These are phyloP conservation scores for Augochlorella aurata DNA, from an alignment of 2,888 invertebrate species.

Conservation along the genomic window DNA sequence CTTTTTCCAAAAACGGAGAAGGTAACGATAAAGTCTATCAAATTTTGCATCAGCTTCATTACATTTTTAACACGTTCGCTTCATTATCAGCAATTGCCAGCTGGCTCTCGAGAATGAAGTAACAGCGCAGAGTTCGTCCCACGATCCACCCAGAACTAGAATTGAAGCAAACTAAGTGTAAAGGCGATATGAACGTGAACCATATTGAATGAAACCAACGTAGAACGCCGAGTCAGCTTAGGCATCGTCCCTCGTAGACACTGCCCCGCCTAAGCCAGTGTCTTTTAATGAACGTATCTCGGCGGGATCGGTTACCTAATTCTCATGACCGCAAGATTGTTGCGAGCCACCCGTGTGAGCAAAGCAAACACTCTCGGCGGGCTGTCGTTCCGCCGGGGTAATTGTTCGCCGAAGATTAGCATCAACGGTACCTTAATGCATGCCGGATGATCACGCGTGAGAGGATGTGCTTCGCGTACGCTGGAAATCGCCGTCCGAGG, in stretches of 20 bases:
- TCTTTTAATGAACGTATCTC: slow-evolving; percentile 36
- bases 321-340: slow-evolving; percentile 28
- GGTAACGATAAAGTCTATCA: no score
- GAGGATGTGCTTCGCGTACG: slow-evolving; percentile 20
- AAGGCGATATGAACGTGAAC: background rate
- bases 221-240: background rate
- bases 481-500: slow-evolving; percentile 23
- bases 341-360: slow-evolving; percentile 12
- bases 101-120: no score
- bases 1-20: no score
- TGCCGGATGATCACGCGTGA: slow-evolving; percentile 15
- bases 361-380: slow-evolving; percentile 16
- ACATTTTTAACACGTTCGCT: no score
- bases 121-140: no score
- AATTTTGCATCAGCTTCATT: no score
- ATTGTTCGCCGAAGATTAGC: slow-evolving; percentile 51
- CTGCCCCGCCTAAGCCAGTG: background rate
- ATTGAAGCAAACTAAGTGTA: background rate
- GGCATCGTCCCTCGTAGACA: slow-evolving; percentile 8
- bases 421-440: slow-evolving; percentile 31
- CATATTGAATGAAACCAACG: background rate
- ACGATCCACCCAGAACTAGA: no score
- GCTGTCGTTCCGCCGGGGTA: slow-evolving; percentile 41
- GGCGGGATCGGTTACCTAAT: slow-evolving; percentile 45
- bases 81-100: no score